These are phyloP conservation scores for Megaceryle torquata DNA, from an alignment of 2,113 vertebrate species.

Conservation along the genomic window DNA sequence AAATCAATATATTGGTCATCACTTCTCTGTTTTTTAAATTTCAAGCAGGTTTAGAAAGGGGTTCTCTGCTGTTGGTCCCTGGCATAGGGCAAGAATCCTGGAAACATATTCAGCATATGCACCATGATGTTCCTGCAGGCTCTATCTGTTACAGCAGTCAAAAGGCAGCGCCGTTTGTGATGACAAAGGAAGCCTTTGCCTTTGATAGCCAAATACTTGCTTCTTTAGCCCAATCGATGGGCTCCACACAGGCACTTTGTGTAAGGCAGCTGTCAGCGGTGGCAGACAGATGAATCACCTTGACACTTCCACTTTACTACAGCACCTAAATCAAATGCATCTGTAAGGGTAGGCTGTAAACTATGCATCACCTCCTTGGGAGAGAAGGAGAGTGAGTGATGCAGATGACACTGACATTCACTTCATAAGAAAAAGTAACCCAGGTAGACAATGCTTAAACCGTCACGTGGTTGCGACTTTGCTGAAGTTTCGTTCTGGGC, in stretches of 20 bases:
- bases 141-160: not conserved
- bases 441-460: not conserved
- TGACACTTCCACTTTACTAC: constrained; percentile 40
- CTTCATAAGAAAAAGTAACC: not conserved
- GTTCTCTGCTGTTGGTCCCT: not conserved
- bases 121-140: not conserved
- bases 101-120: not conserved
- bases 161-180: not conserved
- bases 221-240: not conserved
- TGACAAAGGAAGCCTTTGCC: not conserved
- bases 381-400: not conserved
- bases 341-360: constrained; percentile 36
- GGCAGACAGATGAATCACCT: constrained; percentile 44
- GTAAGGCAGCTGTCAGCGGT: not conserved
- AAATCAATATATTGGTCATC: not conserved
- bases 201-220: not conserved
- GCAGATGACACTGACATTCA: not conserved
- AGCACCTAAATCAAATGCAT: constrained; percentile 50
- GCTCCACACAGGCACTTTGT: not conserved
- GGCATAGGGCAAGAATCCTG: fast-evolving
- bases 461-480: not conserved
- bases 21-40: not conserved
- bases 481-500: not conserved
- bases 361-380: not conserved
- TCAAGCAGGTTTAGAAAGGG: not conserved